Base-by-base conservation (phyloP, 2,113 vertebrate species). In the Brachypteracias leptosomus region DNA sequence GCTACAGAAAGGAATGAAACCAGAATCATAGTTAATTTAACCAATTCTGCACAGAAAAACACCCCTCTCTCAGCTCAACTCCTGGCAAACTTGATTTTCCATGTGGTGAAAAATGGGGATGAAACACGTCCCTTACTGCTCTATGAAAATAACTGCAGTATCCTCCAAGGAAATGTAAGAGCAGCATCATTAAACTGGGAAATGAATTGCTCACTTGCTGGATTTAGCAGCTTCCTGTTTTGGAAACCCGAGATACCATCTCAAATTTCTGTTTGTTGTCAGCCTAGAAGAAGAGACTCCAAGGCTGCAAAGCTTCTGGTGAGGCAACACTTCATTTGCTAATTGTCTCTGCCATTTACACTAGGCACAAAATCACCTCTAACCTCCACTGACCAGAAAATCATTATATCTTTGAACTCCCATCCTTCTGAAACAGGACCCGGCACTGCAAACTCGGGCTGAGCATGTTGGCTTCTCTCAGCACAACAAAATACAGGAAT, bases 241-340 rank as follows among this genome's bases (percentile, higher is more conserved):
- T 88, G 92, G 96, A 95, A 97, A 97, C 81, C 38, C 0, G 68
- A 97, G 95, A 93, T 47, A 81, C 13, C 89, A 82, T 78, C 90
- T 89, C 96, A 79, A 83, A 90, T 93, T 95, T 87, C 95, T 94
- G 83, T 92, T 93, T 97, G 91, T 97, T 95, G 95, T 96, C 92
- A 92, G 89, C 81, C 58, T 52, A 93, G 93, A 86, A 96, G 80
- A 79, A 95, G 89, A 81, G 75, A 51, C 93, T 86, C 75, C 36
- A 46, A 74, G 81, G 80, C 89, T 84, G 82, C 71, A 88, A 88
- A 83, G 93, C 79, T 84, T 78, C 58, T 95, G 85, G 36, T 70
- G 82, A 75, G 62, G 92, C 77, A 93, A 75, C 2, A 26, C 91
- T 89, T 95, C 92, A 89, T 97, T 91, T 94, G 94, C 95, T 97